phyloP scores from a whole-genome alignment of 1,140 invertebrate genomes.

The Drosophila quadrilineata region DNA sequence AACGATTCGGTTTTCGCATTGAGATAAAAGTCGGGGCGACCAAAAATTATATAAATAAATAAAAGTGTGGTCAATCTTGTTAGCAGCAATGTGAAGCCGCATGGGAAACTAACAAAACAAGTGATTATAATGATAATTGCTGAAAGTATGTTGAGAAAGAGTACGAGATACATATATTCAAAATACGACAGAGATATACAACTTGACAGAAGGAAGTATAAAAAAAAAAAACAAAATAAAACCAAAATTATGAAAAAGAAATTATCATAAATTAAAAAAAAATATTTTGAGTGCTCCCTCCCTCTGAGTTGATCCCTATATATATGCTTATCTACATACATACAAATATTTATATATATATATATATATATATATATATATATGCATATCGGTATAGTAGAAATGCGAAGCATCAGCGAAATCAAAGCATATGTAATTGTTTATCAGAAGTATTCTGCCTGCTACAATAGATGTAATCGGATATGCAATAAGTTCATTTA shows the following conservation, averaged over 20 bases:
- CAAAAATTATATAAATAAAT: too few species aligned
- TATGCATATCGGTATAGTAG: background rate
- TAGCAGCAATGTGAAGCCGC: constrained; percentile 7
- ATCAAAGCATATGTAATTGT: constrained; percentile 5
- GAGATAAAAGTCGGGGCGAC: constrained; percentile 35
- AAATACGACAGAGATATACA: too few species aligned
- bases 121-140: constrained; percentile 24
- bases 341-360: constrained; percentile 11
- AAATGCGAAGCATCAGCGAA: constrained; percentile 43
- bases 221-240: background rate
- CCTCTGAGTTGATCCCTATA: constrained; percentile 13
- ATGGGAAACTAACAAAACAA: constrained; percentile 21
- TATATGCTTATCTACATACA: background rate
- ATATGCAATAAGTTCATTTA: too few species aligned
- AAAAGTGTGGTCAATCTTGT: constrained; percentile 47
- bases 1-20: too few species aligned
- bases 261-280: constrained; percentile 11
- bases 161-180: background rate
- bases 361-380: constrained; percentile 14
- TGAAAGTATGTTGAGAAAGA: constrained; percentile 9
- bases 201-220: constrained; percentile 1
- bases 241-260: background rate
- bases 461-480: constrained; percentile 3
- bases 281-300: constrained; percentile 2
- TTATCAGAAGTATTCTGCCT: constrained; percentile 4